These are phyloP conservation scores for Tethea ocularis DNA, from an alignment of 2,888 invertebrate genomes.

Conservation along the genomic window DNA sequence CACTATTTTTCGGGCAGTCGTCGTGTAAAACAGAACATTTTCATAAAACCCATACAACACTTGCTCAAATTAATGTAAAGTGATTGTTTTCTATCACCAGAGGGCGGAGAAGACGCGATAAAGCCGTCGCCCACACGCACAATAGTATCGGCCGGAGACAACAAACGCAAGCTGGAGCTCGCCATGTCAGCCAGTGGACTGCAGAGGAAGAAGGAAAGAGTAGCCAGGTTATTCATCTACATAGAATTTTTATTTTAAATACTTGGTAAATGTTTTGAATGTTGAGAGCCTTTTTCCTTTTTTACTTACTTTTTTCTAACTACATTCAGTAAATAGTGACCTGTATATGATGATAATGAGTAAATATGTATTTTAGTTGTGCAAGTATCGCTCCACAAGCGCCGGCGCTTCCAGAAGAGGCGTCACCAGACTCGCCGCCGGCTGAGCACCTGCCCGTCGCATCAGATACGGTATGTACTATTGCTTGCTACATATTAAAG, in stretches of 20 bases:
- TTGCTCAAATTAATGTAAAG: neutral
- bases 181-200: conserved; percentile 88
- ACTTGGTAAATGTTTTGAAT: no score
- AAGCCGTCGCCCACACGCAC: conserved; percentile 86
- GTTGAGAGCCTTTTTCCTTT: no score
- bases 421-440: conserved; percentile 44
- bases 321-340: neutral
- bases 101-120: conserved; percentile 83
- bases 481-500: neutral
- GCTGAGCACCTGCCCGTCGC: conserved; percentile 35
- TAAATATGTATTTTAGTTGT: conserved; percentile 40
- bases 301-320: no score
- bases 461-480: conserved; percentile 34
- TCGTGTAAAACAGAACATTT: no score
- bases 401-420: conserved; percentile 59
- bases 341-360: neutral
- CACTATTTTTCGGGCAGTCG: no score
- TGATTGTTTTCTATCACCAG: conserved; percentile 39
- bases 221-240: conserved; percentile 56
- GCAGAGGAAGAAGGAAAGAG: conserved; percentile 87
- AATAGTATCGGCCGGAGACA: conserved; percentile 81
- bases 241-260: neutral
- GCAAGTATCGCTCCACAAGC: conserved; percentile 61
- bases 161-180: conserved; percentile 90
- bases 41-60: no score